These are phyloP conservation scores for Pygmarrhopalites habei DNA, from an alignment of 1,140 invertebrate species.

Conservation along the genomic window DNA sequence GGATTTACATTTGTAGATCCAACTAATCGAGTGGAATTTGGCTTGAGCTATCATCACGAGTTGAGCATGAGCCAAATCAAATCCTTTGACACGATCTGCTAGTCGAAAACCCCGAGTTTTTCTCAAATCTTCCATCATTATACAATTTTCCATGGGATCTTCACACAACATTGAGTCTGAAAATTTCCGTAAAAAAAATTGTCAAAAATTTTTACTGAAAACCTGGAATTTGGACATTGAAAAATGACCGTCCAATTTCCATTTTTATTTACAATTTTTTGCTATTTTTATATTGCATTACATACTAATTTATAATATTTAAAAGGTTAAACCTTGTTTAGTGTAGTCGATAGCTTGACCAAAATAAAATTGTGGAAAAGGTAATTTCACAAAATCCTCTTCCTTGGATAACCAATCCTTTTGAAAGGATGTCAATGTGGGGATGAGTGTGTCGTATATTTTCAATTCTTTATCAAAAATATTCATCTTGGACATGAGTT, in stretches of 20 bases:
- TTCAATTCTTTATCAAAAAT: not conserved
- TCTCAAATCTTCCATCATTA: not conserved
- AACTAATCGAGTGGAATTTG: not conserved
- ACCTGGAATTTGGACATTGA: too few species aligned
- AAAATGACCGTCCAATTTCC: too few species aligned
- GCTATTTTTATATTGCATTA: too few species aligned
- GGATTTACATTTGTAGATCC: not conserved
- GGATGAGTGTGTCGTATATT: not conserved
- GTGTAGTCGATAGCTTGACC: too few species aligned
- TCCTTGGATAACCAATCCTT: not conserved
- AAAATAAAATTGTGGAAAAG: not conserved
- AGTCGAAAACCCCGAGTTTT: slow-evolving; percentile 22
- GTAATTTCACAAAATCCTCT: not conserved
- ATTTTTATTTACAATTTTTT: too few species aligned
- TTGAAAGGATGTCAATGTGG: not conserved
- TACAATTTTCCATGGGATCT: slow-evolving; percentile 43
- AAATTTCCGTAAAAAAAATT: too few species aligned
- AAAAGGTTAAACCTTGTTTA: too few species aligned
- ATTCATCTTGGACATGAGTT: not conserved
- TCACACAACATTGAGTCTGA: too few species aligned
- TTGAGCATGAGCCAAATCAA: slow-evolving; percentile 1
- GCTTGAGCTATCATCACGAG: slow-evolving; percentile 10
- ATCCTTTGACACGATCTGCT: not conserved
- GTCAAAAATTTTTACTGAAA: too few species aligned
- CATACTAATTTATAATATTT: too few species aligned